phyloP scores from a whole-genome alignment of 1,140 invertebrate genomes.

The Periplaneta americana region DNA sequence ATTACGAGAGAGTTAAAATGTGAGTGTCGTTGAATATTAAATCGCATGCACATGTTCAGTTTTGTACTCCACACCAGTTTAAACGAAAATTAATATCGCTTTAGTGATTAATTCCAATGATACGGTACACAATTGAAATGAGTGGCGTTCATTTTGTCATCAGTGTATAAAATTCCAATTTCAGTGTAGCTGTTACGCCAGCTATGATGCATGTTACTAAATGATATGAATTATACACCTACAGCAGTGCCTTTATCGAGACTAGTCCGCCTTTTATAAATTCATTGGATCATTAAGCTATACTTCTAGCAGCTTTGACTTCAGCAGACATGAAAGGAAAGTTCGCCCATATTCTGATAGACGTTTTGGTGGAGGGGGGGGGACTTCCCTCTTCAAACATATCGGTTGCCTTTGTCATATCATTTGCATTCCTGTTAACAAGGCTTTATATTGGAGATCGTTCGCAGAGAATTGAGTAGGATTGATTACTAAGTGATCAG shows the following conservation, averaged over 20 bases:
- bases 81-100: not conserved
- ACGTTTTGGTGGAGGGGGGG: too few relatives aligned
- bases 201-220: not conserved
- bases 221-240: not conserved
- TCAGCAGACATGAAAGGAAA: too few relatives aligned
- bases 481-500: too few relatives aligned
- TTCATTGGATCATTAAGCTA: not conserved
- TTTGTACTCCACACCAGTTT: not conserved
- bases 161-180: not conserved
- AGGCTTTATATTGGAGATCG: too few relatives aligned
- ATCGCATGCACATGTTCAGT: not conserved
- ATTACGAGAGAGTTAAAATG: not conserved
- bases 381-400: too few relatives aligned
- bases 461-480: too few relatives aligned
- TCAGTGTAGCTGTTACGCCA: not conserved
- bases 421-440: too few relatives aligned
- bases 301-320: too few relatives aligned
- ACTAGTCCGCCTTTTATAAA: not conserved
- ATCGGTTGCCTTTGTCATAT: too few relatives aligned
- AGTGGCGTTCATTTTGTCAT: not conserved
- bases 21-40: not conserved
- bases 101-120: not conserved
- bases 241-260: not conserved
- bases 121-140: not conserved
- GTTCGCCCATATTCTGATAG: too few relatives aligned